phyloP scores from a whole-genome alignment of 2,888 invertebrate genomes.

The Eurytoma adleriae region DNA sequence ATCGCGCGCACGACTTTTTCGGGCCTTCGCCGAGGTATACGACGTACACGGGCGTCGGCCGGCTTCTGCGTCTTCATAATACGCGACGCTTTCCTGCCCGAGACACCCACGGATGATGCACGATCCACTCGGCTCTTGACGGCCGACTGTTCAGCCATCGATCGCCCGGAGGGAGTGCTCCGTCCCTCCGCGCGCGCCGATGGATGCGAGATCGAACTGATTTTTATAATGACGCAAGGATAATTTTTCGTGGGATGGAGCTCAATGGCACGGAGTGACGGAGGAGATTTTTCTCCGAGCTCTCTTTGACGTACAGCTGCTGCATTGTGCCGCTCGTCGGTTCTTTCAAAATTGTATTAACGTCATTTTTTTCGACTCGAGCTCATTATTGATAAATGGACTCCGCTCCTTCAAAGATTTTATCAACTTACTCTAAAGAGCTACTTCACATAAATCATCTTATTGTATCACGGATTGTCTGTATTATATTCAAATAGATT shows the following conservation, averaged over 20 bases:
- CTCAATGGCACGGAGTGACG: neutral
- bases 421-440: too few species aligned
- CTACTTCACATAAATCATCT: too few species aligned
- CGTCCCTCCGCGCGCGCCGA: neutral
- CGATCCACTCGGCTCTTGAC: conserved; percentile 25
- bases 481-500: too few species aligned
- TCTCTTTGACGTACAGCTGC: conserved; percentile 11
- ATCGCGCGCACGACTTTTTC: conserved; percentile 44
- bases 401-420: too few species aligned
- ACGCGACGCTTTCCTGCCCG: neutral
- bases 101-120: conserved; percentile 33
- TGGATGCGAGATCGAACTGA: conserved; percentile 41
- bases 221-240: conserved; percentile 36
- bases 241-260: neutral
- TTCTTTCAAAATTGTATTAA: neutral
- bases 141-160: conserved; percentile 17
- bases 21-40: neutral
- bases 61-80: too few species aligned
- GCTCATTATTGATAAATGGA: too few species aligned
- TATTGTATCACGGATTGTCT: too few species aligned
- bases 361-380: neutral
- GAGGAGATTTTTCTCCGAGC: neutral
- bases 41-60: neutral
- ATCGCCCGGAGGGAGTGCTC: neutral
- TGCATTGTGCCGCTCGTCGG: neutral